These are phyloP conservation scores for Tetraneura akinire DNA, from an alignment of 1,140 invertebrate species.

Conservation along the genomic window DNA sequence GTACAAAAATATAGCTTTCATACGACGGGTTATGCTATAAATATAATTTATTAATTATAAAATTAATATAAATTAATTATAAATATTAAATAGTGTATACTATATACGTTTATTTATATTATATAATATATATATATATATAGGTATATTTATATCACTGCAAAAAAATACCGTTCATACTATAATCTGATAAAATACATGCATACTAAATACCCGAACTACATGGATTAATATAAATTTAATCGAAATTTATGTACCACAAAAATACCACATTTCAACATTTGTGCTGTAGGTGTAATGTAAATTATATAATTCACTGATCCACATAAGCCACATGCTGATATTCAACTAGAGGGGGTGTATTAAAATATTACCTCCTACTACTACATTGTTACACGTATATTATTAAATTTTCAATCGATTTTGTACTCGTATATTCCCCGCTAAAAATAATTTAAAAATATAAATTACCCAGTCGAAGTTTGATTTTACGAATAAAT, in stretches of 20 bases:
- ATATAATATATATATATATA: too few species aligned
- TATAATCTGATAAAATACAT: background rate
- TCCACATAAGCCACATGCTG: background rate
- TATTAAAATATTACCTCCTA: conserved; percentile 21
- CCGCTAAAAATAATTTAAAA: background rate
- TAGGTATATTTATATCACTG: too few species aligned
- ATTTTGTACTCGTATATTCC: background rate
- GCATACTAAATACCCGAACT: background rate
- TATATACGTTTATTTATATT: too few species aligned
- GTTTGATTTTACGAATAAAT: background rate
- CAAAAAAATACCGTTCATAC: too few species aligned
- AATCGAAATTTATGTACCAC: background rate
- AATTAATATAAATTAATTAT: too few species aligned
- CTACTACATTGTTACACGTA: background rate
- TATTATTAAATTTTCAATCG: conserved; percentile 8
- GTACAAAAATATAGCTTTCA: too few species aligned
- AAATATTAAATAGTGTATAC: too few species aligned
- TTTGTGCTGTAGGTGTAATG: background rate
- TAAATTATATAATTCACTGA: background rate
- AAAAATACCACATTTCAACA: background rate
- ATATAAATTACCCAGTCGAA: background rate
- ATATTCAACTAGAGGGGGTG: background rate
- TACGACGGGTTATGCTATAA: too few species aligned
- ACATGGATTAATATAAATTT: background rate
- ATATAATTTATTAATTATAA: too few species aligned